These are phyloP conservation scores for Semotilus atromaculatus DNA, from an alignment of 2,797 vertebrate genomes.

Conservation along the genomic window DNA sequence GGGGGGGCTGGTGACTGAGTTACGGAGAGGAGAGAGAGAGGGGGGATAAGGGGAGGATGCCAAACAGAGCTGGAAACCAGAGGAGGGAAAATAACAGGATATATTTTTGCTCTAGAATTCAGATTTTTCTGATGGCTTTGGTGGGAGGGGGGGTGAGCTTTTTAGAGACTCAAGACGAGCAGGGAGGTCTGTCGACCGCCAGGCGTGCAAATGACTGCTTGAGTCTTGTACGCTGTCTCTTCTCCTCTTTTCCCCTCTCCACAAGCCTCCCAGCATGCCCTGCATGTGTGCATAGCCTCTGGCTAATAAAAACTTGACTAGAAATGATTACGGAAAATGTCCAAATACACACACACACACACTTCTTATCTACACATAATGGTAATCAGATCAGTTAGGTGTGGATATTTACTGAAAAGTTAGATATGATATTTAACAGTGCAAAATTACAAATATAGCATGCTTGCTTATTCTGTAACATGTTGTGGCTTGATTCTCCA, in stretches of 20 bases:
- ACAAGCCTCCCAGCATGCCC: constrained; percentile 40
- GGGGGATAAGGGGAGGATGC: not conserved
- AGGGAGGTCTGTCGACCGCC: constrained; percentile 19
- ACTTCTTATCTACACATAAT: not conserved
- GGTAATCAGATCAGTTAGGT: not conserved
- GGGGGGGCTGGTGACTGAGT: constrained; percentile 62
- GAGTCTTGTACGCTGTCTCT: constrained; percentile 16
- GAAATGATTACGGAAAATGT: not conserved
- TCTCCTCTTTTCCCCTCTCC: constrained; percentile 15
- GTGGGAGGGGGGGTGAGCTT: not conserved
- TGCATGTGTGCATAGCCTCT: constrained; percentile 8
- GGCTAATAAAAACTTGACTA: not conserved
- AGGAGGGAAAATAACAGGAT: constrained; percentile 19
- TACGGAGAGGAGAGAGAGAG: constrained; percentile 22
- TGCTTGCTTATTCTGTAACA: constrained; percentile 2
- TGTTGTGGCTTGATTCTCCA: constrained; percentile 15
- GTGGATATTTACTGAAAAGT: not conserved
- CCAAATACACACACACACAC: not conserved
- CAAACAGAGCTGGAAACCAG: constrained; percentile 13
- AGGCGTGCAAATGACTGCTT: constrained; percentile 14
- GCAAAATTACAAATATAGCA: not conserved
- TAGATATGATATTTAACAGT: not conserved
- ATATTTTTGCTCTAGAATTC: constrained; percentile 12
- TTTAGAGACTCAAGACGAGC: constrained; percentile 1
- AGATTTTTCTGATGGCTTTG: constrained; percentile 7